Evolutionary conservation across 92 coral and sea anemone genomes (phyloP).

Genomic region (Epizoanthus ramosus): DNA sequence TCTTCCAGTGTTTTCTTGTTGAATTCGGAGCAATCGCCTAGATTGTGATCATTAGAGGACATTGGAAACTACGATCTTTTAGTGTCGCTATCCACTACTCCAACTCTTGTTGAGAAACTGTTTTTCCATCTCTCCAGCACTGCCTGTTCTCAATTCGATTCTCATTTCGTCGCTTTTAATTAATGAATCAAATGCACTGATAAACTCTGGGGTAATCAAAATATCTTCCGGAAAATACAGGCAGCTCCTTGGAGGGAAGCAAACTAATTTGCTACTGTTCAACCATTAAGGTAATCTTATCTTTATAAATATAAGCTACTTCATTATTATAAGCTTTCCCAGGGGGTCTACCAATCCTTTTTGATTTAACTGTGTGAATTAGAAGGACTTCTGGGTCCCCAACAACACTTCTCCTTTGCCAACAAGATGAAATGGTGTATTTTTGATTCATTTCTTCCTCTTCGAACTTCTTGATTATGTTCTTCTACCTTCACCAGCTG

Average conservation of each 20-base stretch:
- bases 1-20: no score
- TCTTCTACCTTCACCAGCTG: constrained; percentile 53
- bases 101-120: constrained; percentile 27
- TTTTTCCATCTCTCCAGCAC: not conserved
- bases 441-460: constrained; percentile 48
- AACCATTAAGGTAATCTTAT: no score
- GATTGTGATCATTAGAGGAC: constrained; percentile 23
- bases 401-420: no score
- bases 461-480: constrained; percentile 39
- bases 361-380: not conserved
- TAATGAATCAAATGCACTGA: constrained; percentile 47
- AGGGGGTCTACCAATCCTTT: no score
- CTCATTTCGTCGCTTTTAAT: constrained; percentile 31
- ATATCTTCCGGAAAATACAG: constrained; percentile 51
- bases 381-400: no score
- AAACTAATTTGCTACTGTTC: no score
- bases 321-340: no score
- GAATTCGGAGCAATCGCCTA: constrained; percentile 39
- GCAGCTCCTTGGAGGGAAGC: constrained; percentile 47
- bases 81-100: no score
- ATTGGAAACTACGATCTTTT: not conserved
- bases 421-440: constrained; percentile 5
- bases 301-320: no score
- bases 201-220: constrained; percentile 42
- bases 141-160: not conserved